A percentile compares a stretch with the other conserved stretches of the same genome.
phyloP scores from a whole-genome alignment of 2,888 invertebrate species.

The Rhodophaea formosa region DNA sequence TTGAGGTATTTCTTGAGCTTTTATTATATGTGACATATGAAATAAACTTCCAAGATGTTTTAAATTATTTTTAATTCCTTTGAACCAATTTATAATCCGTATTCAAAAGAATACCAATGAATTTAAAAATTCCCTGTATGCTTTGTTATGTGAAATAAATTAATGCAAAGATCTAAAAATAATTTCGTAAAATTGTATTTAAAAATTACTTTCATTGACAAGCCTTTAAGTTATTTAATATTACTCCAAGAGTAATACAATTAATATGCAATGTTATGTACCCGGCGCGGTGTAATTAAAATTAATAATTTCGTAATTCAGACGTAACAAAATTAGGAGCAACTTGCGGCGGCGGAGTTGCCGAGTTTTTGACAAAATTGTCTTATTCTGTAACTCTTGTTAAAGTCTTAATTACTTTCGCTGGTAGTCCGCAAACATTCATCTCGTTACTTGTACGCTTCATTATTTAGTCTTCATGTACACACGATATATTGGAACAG shows the following conservation, averaged over 20 bases:
- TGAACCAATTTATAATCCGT: no score
- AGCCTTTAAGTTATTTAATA: slow-evolving; percentile 14
- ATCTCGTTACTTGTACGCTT: slow-evolving; percentile 70
- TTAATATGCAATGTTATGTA: slow-evolving; percentile 16
- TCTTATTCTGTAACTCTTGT: slow-evolving; percentile 62
- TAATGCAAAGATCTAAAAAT: neutral
- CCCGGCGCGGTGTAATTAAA: slow-evolving; percentile 22
- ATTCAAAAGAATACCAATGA: no score
- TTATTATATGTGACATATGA: no score
- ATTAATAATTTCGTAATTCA: slow-evolving; percentile 26
- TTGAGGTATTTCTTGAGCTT: no score
- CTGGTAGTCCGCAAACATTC: slow-evolving; percentile 74
- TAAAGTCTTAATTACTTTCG: slow-evolving; percentile 76
- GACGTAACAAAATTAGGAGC: slow-evolving; percentile 31
- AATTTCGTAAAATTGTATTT: neutral
- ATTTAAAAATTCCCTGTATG: no score
- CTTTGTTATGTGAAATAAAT: no score
- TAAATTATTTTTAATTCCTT: no score
- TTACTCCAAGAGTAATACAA: slow-evolving; percentile 4
- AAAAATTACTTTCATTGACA: slow-evolving; percentile 9
- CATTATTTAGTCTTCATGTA: slow-evolving; percentile 73
- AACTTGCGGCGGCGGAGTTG: slow-evolving; percentile 31
- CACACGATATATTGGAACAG: neutral
- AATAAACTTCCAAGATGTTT: no score
- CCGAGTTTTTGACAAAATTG: slow-evolving; percentile 54